phyloP scores from a whole-genome alignment of 2,797 vertebrate species.

The Epinephelus malabaricus region DNA sequence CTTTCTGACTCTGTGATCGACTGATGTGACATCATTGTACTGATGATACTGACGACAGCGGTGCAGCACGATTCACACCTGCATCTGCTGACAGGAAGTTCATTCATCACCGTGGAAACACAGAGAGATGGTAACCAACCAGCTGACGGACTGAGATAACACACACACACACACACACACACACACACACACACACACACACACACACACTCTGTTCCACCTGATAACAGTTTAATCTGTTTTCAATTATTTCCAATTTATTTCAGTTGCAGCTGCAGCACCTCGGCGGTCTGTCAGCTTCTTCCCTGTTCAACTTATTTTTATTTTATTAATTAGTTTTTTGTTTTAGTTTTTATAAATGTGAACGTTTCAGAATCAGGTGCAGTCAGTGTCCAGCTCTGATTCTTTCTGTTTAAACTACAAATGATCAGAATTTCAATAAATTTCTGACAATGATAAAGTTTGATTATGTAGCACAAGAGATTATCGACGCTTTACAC shows the following conservation, averaged over 20 bases:
- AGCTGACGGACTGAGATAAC: constrained; percentile 45
- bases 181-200: constrained; percentile 20
- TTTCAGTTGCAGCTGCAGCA: constrained; percentile 17
- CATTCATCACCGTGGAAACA: constrained; percentile 38
- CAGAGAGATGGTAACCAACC: constrained; percentile 12
- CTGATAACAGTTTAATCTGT: constrained; percentile 51
- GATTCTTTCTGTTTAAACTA: neutral
- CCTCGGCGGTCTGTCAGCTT: neutral
- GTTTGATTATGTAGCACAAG: no score
- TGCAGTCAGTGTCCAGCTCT: neutral
- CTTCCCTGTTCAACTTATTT: neutral
- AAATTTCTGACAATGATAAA: no score
- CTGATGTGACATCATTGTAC: no score
- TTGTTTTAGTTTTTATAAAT: neutral
- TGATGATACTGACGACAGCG: no score
- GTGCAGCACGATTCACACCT: neutral
- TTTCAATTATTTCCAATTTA: constrained; percentile 34
- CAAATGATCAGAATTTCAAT: no score
- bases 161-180: constrained; percentile 16
- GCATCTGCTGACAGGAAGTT: constrained; percentile 5
- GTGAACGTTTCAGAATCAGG: neutral
- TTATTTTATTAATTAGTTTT: neutral
- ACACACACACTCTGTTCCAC: constrained; percentile 19
- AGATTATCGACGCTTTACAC: no score
- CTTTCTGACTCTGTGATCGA: no score